Evolutionary conservation across 2,113 vertebrate species (phyloP).

Genomic region (Hiodon tergisus): DNA sequence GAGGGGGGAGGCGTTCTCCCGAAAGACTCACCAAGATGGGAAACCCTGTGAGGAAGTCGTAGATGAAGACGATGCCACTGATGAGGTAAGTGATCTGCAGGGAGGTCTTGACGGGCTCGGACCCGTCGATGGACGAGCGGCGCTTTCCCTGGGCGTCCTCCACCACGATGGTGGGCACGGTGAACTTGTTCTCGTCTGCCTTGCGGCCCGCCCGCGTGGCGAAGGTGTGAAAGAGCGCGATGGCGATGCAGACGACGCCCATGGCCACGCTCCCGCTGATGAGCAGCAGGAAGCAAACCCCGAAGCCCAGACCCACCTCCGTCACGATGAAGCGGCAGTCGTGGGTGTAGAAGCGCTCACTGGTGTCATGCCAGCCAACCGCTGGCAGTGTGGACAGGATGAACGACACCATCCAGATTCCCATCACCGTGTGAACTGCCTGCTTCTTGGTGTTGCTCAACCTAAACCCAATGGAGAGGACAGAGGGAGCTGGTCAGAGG

Average conservation of each 20-base stretch:
- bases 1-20: too few species aligned
- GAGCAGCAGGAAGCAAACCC: constrained; percentile 85
- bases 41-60: constrained; percentile 84
- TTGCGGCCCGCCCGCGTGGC: constrained; percentile 65
- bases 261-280: constrained; percentile 80
- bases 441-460: constrained; percentile 90
- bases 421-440: constrained; percentile 87
- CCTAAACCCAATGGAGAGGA: constrained; percentile 48
- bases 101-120: constrained; percentile 79
- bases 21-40: constrained; percentile 78
- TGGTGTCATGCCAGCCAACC: constrained; percentile 88
- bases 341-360: constrained; percentile 77
- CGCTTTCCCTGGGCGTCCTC: constrained; percentile 88
- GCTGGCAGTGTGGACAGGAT: constrained; percentile 85
- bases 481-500: background rate
- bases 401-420: constrained; percentile 94
- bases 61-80: constrained; percentile 82
- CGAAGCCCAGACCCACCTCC: constrained; percentile 88
- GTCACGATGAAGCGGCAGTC: constrained; percentile 89
- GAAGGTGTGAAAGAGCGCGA: constrained; percentile 86
- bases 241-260: constrained; percentile 80
- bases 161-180: constrained; percentile 86
- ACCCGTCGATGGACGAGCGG: constrained; percentile 85
- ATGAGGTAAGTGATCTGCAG: constrained; percentile 88
- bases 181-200: constrained; percentile 70